phyloP scores from a whole-genome alignment of 2,888 invertebrate genomes.

The Nomada lathburiana region DNA sequence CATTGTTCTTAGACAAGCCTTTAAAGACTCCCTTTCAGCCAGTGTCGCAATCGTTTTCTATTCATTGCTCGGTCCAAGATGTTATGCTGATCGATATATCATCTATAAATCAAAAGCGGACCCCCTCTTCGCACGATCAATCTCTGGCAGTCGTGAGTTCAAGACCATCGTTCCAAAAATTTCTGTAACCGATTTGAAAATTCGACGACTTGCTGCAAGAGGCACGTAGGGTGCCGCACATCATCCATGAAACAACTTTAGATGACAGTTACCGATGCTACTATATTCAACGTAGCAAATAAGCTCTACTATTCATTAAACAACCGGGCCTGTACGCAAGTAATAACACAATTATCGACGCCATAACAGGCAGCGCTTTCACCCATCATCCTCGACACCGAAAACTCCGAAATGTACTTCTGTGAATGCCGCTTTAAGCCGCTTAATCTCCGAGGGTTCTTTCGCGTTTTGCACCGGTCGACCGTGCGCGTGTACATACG shows the following conservation, averaged over 20 bases:
- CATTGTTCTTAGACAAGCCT: slow-evolving; percentile 19
- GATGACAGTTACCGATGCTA: too few species aligned
- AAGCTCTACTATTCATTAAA: too few species aligned
- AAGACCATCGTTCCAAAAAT: neutral
- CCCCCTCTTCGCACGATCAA: neutral
- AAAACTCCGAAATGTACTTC: neutral
- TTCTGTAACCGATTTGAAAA: slow-evolving; percentile 14
- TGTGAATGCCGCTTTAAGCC: slow-evolving; percentile 11
- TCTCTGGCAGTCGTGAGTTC: neutral
- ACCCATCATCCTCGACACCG: too few species aligned
- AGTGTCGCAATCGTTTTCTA: slow-evolving; percentile 25
- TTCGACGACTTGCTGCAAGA: slow-evolving; percentile 14
- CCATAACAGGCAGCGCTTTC: too few species aligned
- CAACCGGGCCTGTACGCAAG: too few species aligned
- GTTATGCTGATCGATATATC: slow-evolving; percentile 53
- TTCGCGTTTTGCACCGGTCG: neutral
- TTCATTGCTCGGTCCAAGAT: slow-evolving; percentile 27
- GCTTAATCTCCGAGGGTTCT: neutral
- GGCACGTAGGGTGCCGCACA: slow-evolving; percentile 4
- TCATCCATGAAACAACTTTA: neutral
- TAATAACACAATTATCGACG: too few species aligned
- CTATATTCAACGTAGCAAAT: too few species aligned
- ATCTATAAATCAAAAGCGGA: slow-evolving; percentile 28
- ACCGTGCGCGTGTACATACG: too few species aligned
- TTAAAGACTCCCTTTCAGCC: slow-evolving; percentile 8